Conservation (phyloP, 1,140 invertebrate genomes). For the Lepidostoma basale region DNA sequence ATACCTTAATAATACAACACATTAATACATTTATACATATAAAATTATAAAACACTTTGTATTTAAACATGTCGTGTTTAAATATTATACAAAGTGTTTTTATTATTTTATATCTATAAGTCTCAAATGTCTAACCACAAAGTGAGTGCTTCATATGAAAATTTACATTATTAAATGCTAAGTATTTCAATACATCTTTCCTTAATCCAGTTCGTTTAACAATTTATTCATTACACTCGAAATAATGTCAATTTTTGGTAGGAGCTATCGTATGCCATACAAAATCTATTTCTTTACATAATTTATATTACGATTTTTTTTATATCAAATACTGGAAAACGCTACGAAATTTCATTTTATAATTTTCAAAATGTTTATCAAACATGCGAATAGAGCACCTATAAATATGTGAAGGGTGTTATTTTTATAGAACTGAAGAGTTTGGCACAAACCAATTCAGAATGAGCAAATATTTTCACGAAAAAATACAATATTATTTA, state of each 20-base stretch:
- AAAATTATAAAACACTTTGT: neutral
- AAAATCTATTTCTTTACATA: conserved; percentile 15
- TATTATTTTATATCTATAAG: no score
- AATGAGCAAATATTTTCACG: conserved; percentile 22
- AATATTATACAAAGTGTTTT: no score
- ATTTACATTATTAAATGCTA: no score
- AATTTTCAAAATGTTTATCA: neutral
- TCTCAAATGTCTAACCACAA: no score
- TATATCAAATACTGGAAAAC: conserved; percentile 16
- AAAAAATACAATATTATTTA: no score
- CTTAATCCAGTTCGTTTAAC: no score
- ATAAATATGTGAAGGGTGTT: neutral
- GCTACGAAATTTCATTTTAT: neutral
- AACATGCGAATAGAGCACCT: conserved; percentile 1
- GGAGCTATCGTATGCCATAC: conserved; percentile 14
- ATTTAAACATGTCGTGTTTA: neutral
- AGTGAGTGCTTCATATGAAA: no score
- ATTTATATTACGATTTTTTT: conserved; percentile 11
- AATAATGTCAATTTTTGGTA: conserved; percentile 16
- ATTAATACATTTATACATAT: neutral
- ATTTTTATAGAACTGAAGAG: neutral
- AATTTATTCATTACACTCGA: no score
- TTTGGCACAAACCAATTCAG: conserved; percentile 8
- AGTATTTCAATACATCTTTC: neutral
- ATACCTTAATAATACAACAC: neutral